phyloP scores from a whole-genome alignment of 2,797 vertebrate genomes.

The Gallinago stenura region DNA sequence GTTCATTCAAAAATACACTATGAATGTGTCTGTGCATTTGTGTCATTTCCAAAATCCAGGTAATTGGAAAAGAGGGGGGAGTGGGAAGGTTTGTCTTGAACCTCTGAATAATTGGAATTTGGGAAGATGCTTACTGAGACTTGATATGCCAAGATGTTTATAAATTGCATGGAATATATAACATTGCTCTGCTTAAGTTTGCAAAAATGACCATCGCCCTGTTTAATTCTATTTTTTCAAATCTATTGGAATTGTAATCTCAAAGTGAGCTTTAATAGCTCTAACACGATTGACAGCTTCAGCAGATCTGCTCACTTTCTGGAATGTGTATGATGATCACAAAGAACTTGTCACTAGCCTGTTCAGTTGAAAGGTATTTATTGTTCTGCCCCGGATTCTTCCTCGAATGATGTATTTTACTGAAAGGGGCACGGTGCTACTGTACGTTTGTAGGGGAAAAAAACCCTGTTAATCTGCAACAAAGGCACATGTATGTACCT shows the following conservation, averaged over 20 bases:
- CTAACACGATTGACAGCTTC: background rate
- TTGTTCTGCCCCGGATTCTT: background rate
- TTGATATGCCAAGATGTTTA: background rate
- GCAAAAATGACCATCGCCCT: background rate
- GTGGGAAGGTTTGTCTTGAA: background rate
- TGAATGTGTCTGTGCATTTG: background rate
- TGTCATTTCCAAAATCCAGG: background rate
- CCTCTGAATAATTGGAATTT: background rate
- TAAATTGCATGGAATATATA: background rate
- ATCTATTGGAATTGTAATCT: background rate
- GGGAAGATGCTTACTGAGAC: background rate
- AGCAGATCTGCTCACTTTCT: background rate
- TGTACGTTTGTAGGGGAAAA: background rate
- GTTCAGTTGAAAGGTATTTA: background rate
- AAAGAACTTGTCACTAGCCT: background rate
- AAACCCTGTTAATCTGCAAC: background rate
- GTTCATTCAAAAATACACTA: background rate
- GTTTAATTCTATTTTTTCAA: background rate
- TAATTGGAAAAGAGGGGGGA: background rate
- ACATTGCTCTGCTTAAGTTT: background rate
- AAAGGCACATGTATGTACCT: fast-evolving
- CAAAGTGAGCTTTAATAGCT: background rate
- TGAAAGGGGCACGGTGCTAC: background rate
- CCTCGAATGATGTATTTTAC: background rate
- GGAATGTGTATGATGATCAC: background rate